Conservation (phyloP, 2,888 invertebrate genomes). For the Chelonus formosanus region DNA sequence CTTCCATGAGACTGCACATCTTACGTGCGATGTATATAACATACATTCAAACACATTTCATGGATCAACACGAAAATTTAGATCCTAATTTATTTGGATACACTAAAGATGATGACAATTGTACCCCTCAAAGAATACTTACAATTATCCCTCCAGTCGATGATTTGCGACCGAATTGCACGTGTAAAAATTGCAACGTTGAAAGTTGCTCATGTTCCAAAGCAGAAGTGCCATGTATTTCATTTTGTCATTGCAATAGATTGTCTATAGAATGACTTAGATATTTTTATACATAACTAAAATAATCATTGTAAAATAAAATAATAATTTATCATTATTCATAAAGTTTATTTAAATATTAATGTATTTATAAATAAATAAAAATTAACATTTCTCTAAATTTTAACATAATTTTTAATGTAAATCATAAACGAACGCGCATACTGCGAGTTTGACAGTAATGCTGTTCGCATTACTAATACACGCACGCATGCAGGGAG, state of each 20-base stretch:
- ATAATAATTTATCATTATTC: too few species aligned
- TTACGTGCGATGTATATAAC: not conserved
- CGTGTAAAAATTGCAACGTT: not conserved
- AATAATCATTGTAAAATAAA: too few species aligned
- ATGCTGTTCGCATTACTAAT: too few species aligned
- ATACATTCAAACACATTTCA: not conserved
- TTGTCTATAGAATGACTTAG: too few species aligned
- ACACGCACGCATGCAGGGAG: too few species aligned
- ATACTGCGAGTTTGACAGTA: too few species aligned
- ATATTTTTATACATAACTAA: too few species aligned
- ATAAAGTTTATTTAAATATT: too few species aligned
- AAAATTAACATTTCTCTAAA: too few species aligned
- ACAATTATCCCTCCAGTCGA: not conserved
- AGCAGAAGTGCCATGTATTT: conserved; percentile 3
- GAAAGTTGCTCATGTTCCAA: not conserved
- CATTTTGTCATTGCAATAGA: not conserved
- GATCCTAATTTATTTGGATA: not conserved
- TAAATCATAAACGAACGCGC: too few species aligned
- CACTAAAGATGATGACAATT: not conserved
- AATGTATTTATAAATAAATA: too few species aligned
- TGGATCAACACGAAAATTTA: not conserved
- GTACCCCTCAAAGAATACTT: not conserved
- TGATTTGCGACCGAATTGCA: not conserved
- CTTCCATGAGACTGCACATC: not conserved
- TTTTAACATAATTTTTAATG: too few species aligned